phyloP scores from a whole-genome alignment of 2,113 vertebrate genomes.

The Acrocephalus kingi region DNA sequence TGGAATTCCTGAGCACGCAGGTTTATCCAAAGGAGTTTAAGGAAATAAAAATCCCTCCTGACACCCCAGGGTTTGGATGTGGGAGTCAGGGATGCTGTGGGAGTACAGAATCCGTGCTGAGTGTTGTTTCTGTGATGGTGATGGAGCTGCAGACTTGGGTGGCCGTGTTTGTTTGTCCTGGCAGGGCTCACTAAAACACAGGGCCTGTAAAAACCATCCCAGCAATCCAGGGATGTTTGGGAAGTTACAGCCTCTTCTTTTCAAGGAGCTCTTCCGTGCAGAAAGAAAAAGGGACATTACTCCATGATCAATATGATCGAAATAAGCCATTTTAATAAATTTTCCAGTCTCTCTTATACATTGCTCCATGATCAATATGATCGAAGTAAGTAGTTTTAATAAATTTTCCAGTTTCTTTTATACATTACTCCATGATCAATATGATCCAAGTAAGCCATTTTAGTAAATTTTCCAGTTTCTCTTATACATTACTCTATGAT shows the following conservation, averaged over 20 bases:
- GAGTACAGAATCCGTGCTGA: not conserved
- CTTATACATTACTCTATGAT: too few species aligned
- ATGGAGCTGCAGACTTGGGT: not conserved
- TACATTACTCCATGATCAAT: too few species aligned
- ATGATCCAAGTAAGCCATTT: too few species aligned
- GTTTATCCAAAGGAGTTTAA: not conserved
- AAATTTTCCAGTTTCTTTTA: too few species aligned
- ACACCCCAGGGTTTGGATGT: not conserved
- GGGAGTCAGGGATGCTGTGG: not conserved
- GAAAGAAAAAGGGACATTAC: too few species aligned
- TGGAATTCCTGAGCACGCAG: not conserved
- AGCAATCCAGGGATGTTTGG: not conserved
- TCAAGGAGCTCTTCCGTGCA: not conserved
- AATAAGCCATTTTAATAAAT: too few species aligned
- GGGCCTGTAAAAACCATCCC: not conserved
- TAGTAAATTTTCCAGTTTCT: too few species aligned
- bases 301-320: too few species aligned
- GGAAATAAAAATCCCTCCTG: not conserved
- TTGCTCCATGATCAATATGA: too few species aligned
- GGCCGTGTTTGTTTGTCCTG: constrained; percentile 26
- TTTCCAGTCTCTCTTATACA: too few species aligned
- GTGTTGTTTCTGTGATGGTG: not conserved
- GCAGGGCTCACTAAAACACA: not conserved
- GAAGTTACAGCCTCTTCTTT: not conserved
- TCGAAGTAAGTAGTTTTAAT: too few species aligned